Evolutionary conservation across 2,888 invertebrate species (phyloP), one percentile per base, ranked within the genome.

Genomic region (Phyllotreta cruciferae): DNA sequence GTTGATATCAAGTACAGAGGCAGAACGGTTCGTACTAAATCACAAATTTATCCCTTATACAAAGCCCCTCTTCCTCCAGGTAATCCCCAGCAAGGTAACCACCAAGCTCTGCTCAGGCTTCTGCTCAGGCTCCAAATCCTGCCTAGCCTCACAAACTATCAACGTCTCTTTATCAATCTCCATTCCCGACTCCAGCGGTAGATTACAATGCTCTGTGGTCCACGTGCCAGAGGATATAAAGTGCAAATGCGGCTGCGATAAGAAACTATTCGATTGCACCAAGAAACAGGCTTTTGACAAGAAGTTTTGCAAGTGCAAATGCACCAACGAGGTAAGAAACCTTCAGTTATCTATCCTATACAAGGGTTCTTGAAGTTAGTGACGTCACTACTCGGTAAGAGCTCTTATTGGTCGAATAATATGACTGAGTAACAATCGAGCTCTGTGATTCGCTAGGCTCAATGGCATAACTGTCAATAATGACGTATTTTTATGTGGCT

Each of bases 301-400:
- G 14, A 63, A 63, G 14, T 64, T 62, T 34, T 66, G 66, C 50
- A 66, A 66, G 63, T 66, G 66, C 53, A 66, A 66, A 53, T 66
- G 66, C 14, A 54, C 42, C 4, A 64, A 66, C 44, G 58, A 64
- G 38, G 66, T 64, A 35, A 65, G 65, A 45, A 55, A 8, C 13
- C 1, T 10, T 24, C 2, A 24, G 4, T 24, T 24, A 24, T 4
- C 24, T 24, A 24, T 24, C 24, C 24, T 24, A 24, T 24, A 24
- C 4, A 24, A 24, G 24, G 1, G 24, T 24, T 24, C 24, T 24
- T 24, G 24, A 24, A n/a, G n/a, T n/a, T 4, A 24, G 24, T 24
- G 24, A 24, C 4, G 24, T 24, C 24, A 24, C 24, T 1, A 24
- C 24, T 4, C 24, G 1, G 1, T 4, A 3, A 24, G 24, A 4